phyloP scores from a whole-genome alignment of 2,797 vertebrate species.

The Diplodus puntazzo region DNA sequence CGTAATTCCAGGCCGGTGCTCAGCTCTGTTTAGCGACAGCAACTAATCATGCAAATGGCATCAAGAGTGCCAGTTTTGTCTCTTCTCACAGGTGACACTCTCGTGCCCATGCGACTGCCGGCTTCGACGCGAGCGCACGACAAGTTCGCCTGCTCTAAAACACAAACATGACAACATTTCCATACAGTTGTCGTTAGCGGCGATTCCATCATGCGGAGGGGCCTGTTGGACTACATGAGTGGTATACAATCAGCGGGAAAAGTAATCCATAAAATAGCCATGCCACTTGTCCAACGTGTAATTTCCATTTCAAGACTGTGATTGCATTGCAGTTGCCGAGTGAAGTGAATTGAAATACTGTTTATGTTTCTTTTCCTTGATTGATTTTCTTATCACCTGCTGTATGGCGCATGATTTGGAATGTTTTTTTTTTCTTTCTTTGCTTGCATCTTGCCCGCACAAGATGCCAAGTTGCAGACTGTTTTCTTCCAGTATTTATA shows the following conservation, averaged over 20 bases:
- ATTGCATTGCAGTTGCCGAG: slow-evolving; percentile 75
- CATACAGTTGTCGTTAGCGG: slow-evolving; percentile 67
- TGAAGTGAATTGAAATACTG: slow-evolving; percentile 76
- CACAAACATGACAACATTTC: slow-evolving; percentile 45
- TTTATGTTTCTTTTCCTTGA: slow-evolving; percentile 64
- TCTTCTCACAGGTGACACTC: slow-evolving; percentile 59
- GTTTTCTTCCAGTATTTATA: slow-evolving; percentile 14
- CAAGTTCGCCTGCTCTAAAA: slow-evolving; percentile 29
- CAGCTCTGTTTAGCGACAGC: slow-evolving; percentile 57
- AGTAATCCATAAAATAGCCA: slow-evolving; percentile 78
- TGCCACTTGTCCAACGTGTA: slow-evolving; percentile 72
- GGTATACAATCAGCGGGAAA: slow-evolving; percentile 80
- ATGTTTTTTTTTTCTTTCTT: slow-evolving; percentile 3
- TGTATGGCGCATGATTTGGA: slow-evolving; percentile 45
- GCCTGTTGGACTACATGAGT: slow-evolving; percentile 65
- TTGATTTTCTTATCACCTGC: slow-evolving; percentile 60
- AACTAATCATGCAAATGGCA: slow-evolving; percentile 81
- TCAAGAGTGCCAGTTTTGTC: slow-evolving; percentile 69
- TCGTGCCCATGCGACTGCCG: slow-evolving; percentile 3
- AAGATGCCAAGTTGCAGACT: slow-evolving; percentile 1
- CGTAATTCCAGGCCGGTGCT: slow-evolving; percentile 61
- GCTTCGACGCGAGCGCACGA: slow-evolving; percentile 11
- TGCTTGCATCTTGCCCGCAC: slow-evolving; percentile 27
- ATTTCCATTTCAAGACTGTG: slow-evolving; percentile 83
- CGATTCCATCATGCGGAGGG: slow-evolving; percentile 60